Conservation (phyloP, 2,888 invertebrate genomes). For the Cantharis nigra region DNA sequence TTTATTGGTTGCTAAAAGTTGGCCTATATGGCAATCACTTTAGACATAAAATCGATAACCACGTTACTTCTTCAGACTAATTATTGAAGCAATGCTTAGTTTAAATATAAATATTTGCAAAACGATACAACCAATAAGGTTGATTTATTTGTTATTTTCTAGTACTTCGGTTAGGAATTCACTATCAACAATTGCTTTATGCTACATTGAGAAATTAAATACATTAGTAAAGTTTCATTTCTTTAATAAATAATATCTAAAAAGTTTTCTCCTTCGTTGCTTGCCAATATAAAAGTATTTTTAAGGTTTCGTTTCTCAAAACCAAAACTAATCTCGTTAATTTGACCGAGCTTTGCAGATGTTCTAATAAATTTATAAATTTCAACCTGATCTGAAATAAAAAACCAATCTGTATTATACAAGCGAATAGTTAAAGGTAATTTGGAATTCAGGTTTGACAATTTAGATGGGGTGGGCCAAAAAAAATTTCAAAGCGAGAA, state of each 20-base stretch:
- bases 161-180: neutral
- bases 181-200: neutral
- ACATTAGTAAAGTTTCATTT: neutral
- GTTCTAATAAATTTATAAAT: neutral
- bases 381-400: no score
- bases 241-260: neutral
- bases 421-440: no score
- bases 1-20: neutral
- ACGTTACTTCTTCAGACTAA: neutral
- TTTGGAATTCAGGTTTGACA: no score
- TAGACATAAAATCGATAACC: neutral
- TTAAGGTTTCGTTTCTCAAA: neutral
- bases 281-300: neutral
- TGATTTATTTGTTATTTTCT: neutral
- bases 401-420: no score
- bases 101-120: neutral
- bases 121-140: neutral
- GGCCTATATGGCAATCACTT: neutral
- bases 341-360: neutral
- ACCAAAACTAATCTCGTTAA: neutral
- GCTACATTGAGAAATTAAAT: neutral
- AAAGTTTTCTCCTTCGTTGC: neutral
- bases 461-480: no score
- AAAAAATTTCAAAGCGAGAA: no score
- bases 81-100: neutral